Evolutionary conservation across 2,888 invertebrate species (phyloP).

Genomic region (Synanthedon vespiformis): DNA sequence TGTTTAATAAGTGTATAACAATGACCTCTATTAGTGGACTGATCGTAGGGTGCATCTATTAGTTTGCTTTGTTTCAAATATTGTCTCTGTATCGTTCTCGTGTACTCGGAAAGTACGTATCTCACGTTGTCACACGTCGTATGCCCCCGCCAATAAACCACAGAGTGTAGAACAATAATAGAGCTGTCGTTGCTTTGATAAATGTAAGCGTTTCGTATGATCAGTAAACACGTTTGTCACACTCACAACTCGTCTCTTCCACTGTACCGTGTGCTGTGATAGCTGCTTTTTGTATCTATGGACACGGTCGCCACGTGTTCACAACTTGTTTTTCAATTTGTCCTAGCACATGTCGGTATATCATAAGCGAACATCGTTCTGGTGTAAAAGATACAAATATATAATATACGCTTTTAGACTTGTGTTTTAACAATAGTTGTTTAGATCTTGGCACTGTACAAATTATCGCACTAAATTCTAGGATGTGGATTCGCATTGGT

Average conservation of each 20-base stretch:
- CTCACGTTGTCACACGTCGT: slow-evolving; percentile 31
- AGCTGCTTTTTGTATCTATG: slow-evolving; percentile 71
- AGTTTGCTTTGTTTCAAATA: slow-evolving; percentile 57
- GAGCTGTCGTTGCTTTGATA: slow-evolving; percentile 70
- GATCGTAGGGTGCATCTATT: slow-evolving; percentile 60
- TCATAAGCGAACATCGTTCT: neutral
- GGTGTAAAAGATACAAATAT: slow-evolving; percentile 11
- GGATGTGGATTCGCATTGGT: too few relatives aligned
- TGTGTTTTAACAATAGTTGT: slow-evolving; percentile 22
- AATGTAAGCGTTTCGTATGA: slow-evolving; percentile 66
- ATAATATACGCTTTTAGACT: slow-evolving; percentile 20
- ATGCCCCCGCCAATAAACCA: slow-evolving; percentile 41
- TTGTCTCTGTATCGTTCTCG: slow-evolving; percentile 47
- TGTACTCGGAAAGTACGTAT: slow-evolving; percentile 10
- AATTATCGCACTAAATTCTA: slow-evolving; percentile 38
- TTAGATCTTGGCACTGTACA: slow-evolving; percentile 54
- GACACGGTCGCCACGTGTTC: slow-evolving; percentile 61
- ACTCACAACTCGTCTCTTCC: slow-evolving; percentile 67
- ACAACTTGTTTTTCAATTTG: slow-evolving; percentile 43
- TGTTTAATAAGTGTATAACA: slow-evolving; percentile 37
- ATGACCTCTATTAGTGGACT: slow-evolving; percentile 43
- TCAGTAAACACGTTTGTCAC: slow-evolving; percentile 64
- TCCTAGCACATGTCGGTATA: slow-evolving; percentile 33
- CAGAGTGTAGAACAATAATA: slow-evolving; percentile 66
- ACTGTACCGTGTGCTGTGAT: slow-evolving; percentile 70